phyloP scores from a whole-genome alignment of 2,113 vertebrate species.

The Cariama cristata region DNA sequence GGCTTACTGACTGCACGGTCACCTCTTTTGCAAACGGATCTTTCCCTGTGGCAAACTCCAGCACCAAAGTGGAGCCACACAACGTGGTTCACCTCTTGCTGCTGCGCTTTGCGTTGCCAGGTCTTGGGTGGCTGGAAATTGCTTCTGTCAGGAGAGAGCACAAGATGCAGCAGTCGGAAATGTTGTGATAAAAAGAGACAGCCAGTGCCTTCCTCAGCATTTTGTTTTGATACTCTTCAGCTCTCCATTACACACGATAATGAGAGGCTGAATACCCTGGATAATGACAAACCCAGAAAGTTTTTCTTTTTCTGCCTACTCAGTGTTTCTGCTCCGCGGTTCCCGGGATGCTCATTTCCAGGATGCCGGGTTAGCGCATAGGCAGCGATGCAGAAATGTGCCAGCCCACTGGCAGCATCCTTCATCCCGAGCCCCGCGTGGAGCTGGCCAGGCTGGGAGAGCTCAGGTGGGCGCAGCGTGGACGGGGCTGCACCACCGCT shows the following conservation, averaged over 20 bases:
- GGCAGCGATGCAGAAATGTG: not conserved
- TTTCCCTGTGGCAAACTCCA: not conserved
- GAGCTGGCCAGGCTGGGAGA: not conserved
- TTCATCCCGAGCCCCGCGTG: rapidly evolving
- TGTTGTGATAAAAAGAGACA: constrained; percentile 34
- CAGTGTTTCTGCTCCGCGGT: not conserved
- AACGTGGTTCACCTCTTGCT: not conserved
- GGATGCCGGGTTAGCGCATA: not conserved
- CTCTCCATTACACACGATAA: not conserved
- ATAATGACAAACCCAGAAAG: not conserved
- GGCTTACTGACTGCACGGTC: not conserved
- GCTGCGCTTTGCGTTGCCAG: not conserved
- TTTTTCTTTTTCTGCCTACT: constrained; percentile 23
- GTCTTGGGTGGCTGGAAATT: not conserved
- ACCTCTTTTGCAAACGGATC: not conserved
- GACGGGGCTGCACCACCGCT: not conserved
- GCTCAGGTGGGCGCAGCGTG: not conserved
- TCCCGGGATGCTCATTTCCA: not conserved
- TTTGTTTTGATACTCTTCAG: constrained; percentile 43
- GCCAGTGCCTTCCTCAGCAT: not conserved
- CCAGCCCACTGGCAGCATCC: not conserved
- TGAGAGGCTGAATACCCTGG: constrained; percentile 16
- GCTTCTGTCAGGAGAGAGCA: not conserved
- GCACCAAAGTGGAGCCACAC: not conserved
- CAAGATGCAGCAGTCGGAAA: rapidly evolving